These are phyloP conservation scores for Rhopilema esculentum DNA, from an alignment of 30 jellyfish, hydroid and myxozoan species.

Conservation along the genomic window DNA sequence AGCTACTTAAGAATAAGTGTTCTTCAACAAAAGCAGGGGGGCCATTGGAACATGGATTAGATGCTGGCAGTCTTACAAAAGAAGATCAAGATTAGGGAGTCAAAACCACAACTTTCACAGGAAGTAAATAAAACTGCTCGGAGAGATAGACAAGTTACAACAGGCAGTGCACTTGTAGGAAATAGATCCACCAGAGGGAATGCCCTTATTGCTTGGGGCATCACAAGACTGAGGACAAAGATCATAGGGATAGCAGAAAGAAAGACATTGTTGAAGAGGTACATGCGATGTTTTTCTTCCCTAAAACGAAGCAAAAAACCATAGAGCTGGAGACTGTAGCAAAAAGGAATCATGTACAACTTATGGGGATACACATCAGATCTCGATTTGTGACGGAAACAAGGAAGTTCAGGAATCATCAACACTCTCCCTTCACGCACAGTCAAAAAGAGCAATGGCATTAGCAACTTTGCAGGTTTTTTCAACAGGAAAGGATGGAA, in stretches of 20 bases:
- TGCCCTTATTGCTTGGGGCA: too few relatives aligned
- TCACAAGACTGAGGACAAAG: too few relatives aligned
- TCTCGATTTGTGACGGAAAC: conserved; percentile 16
- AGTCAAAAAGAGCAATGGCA: conserved; percentile 25
- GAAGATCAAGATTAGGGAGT: conserved; percentile 38
- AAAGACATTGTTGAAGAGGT: too few relatives aligned
- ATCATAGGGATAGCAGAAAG: too few relatives aligned
- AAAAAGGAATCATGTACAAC: conserved; percentile 3
- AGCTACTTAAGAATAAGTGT: conserved; percentile 13
- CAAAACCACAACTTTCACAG: conserved; percentile 12
- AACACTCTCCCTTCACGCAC: conserved; percentile 14
- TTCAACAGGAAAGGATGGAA: conserved; percentile 26
- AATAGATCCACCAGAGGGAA: too few relatives aligned
- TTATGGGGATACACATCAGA: conserved; percentile 13
- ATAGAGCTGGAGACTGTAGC: conserved; percentile 6
- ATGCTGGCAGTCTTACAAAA: conserved; percentile 23
- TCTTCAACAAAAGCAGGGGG: conserved; percentile 22
- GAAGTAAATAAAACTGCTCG: too few relatives aligned
- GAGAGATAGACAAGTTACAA: too few relatives aligned
- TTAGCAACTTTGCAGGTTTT: conserved; percentile 13
- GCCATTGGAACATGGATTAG: conserved; percentile 33
- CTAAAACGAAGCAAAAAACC: too few relatives aligned
- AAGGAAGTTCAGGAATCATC: background rate
- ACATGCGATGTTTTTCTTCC: too few relatives aligned
- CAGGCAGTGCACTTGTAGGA: too few relatives aligned